Base-by-base conservation (phyloP, 2,888 invertebrate genomes). In the Catocala nupta region DNA sequence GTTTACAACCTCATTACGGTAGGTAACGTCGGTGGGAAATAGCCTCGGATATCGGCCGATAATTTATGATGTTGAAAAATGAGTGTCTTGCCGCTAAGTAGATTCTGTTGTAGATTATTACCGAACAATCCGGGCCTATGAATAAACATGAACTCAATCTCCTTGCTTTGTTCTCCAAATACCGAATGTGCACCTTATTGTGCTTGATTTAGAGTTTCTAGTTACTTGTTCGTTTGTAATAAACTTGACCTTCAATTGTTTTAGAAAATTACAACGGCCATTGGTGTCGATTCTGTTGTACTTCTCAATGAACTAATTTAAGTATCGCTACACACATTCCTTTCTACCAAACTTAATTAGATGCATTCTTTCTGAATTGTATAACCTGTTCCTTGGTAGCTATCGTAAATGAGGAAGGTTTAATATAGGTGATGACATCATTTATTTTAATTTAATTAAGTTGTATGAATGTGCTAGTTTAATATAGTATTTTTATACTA, bases 1-100 rank as follows among this genome's bases (percentile, higher is more conserved):
- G 93, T 94, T 94, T 94, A 94, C 93, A 93, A 92, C 91, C 93
- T 93, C 93, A 92, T 94, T 94, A 93, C 86, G 86, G 88, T 86
- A 86, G 87, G 88, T 84, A 87, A 81, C 77, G 82, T 81, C 78
- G 84, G 77, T 75, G 73, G 87, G 84, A 85, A 89, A 90, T 87
- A 86, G 89, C 89, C 88, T 83, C 86, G 83, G 90, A 89, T 92
- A 92, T 91, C 91, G 89, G 87, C 88, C 82, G 90, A 91, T 91
- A 88, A 92, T 91, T 91, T 91, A 91, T 88, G 89, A 90, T 89
- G 87, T 90, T 92, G 90, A 92, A 92, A 91, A 92, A 92, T 92
- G 89, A 89, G 88, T 89, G 91, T 84, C 86, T 84, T 86, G 83
- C 82, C 79, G 83, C 78, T 84, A 83, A 84, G 83, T 86, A 87